phyloP scores from a whole-genome alignment of 2,113 vertebrate genomes.

The Acrocephalus kingi region DNA sequence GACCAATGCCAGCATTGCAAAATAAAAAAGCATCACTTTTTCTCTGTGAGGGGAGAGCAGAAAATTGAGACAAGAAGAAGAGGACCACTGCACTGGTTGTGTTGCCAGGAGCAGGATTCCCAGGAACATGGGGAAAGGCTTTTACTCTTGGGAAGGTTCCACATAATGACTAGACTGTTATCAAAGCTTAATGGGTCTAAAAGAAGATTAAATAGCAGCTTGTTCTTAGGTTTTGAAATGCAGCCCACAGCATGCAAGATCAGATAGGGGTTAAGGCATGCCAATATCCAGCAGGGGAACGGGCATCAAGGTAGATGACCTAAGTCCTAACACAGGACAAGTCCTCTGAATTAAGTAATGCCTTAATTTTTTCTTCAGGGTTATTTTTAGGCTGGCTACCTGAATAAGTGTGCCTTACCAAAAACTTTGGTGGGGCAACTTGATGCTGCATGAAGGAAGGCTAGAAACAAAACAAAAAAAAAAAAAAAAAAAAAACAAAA shows the following conservation, averaged over 20 bases:
- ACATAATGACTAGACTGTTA: neutral
- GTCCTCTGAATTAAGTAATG: neutral
- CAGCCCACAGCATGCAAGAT: neutral
- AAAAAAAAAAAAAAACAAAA: neutral
- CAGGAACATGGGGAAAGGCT: neutral
- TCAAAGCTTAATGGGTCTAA: neutral
- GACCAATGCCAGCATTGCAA: neutral
- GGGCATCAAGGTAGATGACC: neutral
- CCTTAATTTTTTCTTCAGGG: neutral
- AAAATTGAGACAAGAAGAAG: neutral
- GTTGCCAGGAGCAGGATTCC: neutral
- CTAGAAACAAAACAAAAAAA: neutral
- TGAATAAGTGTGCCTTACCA: neutral
- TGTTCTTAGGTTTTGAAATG: neutral
- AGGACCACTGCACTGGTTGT: accelerated
- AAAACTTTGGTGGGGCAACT: neutral
- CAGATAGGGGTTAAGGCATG: neutral
- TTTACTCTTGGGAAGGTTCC: neutral
- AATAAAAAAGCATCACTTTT: neutral
- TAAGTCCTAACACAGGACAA: neutral
- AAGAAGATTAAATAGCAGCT: neutral
- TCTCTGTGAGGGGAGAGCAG: neutral
- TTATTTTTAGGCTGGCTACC: neutral
- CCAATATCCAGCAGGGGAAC: neutral
- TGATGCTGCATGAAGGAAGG: accelerated